Conservation (phyloP, 1,140 invertebrate species). For the Drosophila oshimai region DNA sequence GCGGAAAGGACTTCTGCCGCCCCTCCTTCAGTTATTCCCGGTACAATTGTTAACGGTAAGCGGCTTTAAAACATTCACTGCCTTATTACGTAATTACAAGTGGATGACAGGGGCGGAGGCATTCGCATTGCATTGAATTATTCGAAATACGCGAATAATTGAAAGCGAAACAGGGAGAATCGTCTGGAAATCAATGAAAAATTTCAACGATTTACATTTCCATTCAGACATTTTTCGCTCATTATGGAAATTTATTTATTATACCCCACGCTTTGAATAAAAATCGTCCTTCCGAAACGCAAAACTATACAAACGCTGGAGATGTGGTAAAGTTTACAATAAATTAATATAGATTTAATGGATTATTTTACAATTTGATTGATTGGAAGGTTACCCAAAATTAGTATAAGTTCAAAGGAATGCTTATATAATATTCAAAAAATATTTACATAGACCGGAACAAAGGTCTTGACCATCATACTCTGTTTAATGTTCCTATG, state of each 20-base stretch:
- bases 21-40: neutral
- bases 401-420: neutral
- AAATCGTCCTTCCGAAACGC: neutral
- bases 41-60: slow-evolving; percentile 56
- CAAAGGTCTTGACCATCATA: neutral
- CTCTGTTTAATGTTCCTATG: too few relatives aligned
- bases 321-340: neutral
- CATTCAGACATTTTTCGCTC: slow-evolving; percentile 13
- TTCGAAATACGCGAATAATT: slow-evolving; percentile 58
- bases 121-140: slow-evolving; percentile 56
- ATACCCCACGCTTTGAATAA: slow-evolving; percentile 3
- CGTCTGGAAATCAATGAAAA: slow-evolving; percentile 38
- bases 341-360: slow-evolving; percentile 8
- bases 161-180: slow-evolving; percentile 25
- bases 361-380: neutral
- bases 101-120: slow-evolving; percentile 50
- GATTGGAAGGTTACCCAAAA: too few relatives aligned
- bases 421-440: too few relatives aligned
- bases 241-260: slow-evolving; percentile 37
- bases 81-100: slow-evolving; percentile 77
- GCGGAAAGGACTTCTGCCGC: slow-evolving; percentile 2
- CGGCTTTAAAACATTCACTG: slow-evolving; percentile 70
- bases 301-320: neutral
- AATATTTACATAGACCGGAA: too few relatives aligned
- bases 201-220: slow-evolving; percentile 19